These are phyloP conservation scores for Drosophila anceps DNA, from an alignment of 2,888 invertebrate species.

Conservation along the genomic window DNA sequence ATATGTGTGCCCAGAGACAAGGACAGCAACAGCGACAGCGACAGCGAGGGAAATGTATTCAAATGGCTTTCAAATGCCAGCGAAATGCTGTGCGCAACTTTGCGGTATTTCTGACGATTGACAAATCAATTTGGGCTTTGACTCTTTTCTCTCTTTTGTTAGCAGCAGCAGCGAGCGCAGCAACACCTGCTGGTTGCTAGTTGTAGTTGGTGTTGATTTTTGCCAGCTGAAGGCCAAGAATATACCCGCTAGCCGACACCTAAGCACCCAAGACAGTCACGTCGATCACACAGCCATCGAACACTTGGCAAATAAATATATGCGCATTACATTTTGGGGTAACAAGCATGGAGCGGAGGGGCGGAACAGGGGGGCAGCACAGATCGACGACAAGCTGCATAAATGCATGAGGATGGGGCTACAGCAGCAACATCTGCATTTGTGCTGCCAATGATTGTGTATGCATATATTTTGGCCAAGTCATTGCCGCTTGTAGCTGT, in stretches of 20 bases:
- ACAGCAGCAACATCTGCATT: slow-evolving; percentile 60
- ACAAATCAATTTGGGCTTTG: slow-evolving; percentile 76
- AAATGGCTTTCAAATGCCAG: slow-evolving; percentile 78
- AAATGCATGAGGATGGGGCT: slow-evolving; percentile 72
- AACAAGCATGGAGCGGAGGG: neutral
- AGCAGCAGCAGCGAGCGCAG: slow-evolving; percentile 47
- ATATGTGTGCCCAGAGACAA: slow-evolving; percentile 21
- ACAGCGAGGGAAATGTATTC: slow-evolving; percentile 62
- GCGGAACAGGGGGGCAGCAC: slow-evolving; percentile 1
- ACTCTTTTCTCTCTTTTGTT: slow-evolving; percentile 53
- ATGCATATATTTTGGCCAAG: slow-evolving; percentile 72
- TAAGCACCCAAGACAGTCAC: slow-evolving; percentile 58
- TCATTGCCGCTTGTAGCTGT: slow-evolving; percentile 70
- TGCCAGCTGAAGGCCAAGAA: slow-evolving; percentile 62
- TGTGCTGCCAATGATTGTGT: slow-evolving; percentile 60
- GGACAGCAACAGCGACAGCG: neutral
- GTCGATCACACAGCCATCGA: slow-evolving; percentile 73
- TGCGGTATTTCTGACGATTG: slow-evolving; percentile 71
- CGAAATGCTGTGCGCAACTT: slow-evolving; percentile 71
- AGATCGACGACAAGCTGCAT: slow-evolving; percentile 77
- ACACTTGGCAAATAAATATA: slow-evolving; percentile 77
- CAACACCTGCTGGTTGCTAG: slow-evolving; percentile 63
- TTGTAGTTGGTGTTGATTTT: slow-evolving; percentile 42
- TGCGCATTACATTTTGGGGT: slow-evolving; percentile 63
- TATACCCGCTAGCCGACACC: slow-evolving; percentile 64